Percentiles rank a stretch among this genome's conserved stretches.
phyloP scores from a whole-genome alignment of 1,140 invertebrate species.

The Ostrea edulis region DNA sequence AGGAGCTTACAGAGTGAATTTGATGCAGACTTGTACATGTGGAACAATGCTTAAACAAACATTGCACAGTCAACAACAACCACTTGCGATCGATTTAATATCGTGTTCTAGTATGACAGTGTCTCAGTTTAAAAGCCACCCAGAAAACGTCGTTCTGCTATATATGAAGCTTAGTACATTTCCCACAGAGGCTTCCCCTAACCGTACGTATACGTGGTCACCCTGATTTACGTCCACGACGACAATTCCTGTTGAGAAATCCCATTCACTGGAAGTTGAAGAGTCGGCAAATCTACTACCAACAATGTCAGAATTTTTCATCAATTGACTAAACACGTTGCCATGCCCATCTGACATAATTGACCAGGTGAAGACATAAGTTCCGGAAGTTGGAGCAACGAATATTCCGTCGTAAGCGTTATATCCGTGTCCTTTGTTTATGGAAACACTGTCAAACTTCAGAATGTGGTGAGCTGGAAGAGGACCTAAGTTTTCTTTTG shows the following conservation, averaged over 20 bases:
- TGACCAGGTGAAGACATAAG: slow-evolving; percentile 36
- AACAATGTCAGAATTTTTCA: not conserved
- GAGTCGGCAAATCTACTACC: slow-evolving; percentile 3
- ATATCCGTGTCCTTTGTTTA: slow-evolving; percentile 25
- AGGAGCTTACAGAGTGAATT: too few species aligned
- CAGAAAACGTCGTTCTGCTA: slow-evolving; percentile 13
- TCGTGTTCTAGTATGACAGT: too few species aligned
- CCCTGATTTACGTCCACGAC: slow-evolving; percentile 1
- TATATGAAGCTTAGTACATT: not conserved
- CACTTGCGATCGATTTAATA: too few species aligned
- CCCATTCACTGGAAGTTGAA: not conserved
- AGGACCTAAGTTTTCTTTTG: not conserved
- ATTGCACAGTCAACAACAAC: too few species aligned
- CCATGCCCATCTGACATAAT: not conserved
- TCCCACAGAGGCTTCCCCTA: not conserved
- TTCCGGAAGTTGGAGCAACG: not conserved
- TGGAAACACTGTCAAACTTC: not conserved
- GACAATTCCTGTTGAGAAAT: slow-evolving; percentile 18
- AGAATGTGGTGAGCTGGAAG: not conserved
- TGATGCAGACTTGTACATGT: too few species aligned
- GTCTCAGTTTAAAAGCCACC: slow-evolving; percentile 5
- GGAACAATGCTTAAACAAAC: too few species aligned
- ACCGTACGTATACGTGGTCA: slow-evolving; percentile 1
- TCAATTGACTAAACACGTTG: not conserved
- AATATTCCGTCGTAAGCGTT: slow-evolving; percentile 26